Percentiles rank a stretch among this genome's conserved stretches.
phyloP scores from a whole-genome alignment of 2,113 vertebrate genomes.

The Arothron firmamentum region DNA sequence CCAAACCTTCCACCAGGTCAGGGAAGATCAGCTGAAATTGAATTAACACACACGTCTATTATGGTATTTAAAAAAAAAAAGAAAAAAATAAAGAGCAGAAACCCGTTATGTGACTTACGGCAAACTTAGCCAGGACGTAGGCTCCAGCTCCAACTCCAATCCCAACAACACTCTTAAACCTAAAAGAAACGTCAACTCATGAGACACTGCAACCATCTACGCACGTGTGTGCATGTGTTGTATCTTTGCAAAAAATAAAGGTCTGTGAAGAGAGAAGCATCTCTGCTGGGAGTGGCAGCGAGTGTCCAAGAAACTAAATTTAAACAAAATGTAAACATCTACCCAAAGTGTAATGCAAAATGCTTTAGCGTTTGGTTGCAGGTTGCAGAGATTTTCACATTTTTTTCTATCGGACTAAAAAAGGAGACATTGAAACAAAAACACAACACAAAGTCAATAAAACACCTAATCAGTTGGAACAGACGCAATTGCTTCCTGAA shows the following conservation, averaged over 20 bases:
- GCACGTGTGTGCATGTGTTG: no score
- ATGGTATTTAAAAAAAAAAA: no score
- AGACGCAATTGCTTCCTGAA: no score
- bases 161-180: slow-evolving; percentile 94
- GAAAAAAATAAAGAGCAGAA: no score
- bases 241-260: neutral
- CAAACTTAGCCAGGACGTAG: slow-evolving; percentile 92
- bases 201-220: neutral
- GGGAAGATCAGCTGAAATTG: slow-evolving; percentile 87
- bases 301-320: slow-evolving; percentile 11
- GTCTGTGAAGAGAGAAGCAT: neutral
- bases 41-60: no score
- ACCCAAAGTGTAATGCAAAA: no score
- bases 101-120: slow-evolving; percentile 76
- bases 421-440: no score
- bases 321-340: neutral
- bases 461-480: no score
- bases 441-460: no score
- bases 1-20: slow-evolving; percentile 91
- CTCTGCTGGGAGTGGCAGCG: slow-evolving; percentile 2
- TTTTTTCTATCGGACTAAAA: no score
- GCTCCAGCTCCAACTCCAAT: slow-evolving; percentile 95
- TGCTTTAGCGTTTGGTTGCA: no score
- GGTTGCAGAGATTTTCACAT: no score
- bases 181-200: slow-evolving; percentile 40